phyloP scores from a whole-genome alignment of 2,797 vertebrate genomes.

The Morus bassanus region DNA sequence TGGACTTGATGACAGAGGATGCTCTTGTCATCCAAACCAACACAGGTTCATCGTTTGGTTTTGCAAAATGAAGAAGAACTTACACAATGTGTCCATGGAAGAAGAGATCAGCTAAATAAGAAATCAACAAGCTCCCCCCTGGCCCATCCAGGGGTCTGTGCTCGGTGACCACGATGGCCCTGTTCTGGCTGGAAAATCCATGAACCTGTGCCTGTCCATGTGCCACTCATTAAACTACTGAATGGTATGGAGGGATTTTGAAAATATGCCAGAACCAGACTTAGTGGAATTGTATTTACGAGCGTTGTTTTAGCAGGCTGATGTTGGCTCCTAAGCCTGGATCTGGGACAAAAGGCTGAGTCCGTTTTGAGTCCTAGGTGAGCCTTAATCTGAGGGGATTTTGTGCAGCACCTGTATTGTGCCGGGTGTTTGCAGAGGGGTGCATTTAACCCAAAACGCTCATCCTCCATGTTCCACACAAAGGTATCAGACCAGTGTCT shows the following conservation, averaged over 20 bases:
- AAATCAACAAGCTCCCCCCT: background rate
- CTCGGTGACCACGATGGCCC: rapidly evolving
- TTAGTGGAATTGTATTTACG: background rate
- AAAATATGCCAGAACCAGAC: background rate
- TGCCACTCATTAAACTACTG: background rate
- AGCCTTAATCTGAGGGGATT: background rate
- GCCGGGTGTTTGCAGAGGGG: background rate
- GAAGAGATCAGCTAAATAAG: background rate
- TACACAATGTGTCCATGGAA: rapidly evolving
- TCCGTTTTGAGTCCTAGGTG: background rate
- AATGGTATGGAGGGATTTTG: background rate
- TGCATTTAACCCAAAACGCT: background rate
- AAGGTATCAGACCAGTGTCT: background rate
- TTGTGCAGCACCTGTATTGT: background rate
- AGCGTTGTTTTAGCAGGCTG: background rate
- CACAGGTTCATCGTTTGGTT: background rate
- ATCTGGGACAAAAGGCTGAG: background rate
- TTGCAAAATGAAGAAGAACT: background rate
- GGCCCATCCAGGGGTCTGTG: background rate
- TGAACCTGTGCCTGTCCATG: background rate
- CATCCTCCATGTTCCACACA: rapidly evolving
- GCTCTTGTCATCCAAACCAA: background rate
- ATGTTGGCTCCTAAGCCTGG: background rate
- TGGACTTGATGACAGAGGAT: background rate
- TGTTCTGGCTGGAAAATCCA: background rate